Evolutionary conservation across 2,888 invertebrate genomes (phyloP), one percentile per base, ranked within the genome.

Genomic region (Hydriomena furcata): DNA sequence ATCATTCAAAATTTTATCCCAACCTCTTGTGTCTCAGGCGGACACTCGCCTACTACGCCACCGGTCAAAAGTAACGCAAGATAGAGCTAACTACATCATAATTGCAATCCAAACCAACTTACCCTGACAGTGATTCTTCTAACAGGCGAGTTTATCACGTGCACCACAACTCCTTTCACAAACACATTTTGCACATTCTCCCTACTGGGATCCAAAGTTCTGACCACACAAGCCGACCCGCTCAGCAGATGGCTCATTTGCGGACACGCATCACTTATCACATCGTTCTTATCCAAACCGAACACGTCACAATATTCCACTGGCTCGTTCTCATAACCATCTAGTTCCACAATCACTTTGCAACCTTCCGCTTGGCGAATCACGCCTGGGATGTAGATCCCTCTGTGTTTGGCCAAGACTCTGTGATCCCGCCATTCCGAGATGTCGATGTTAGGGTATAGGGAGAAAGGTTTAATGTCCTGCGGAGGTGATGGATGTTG

Each of bases 391-490:
- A 96, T 93, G 84, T 96, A 97, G 67, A 94, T 92, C 53, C 94
- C 94, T 60, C 95, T 94, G 73, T 94, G 94, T 78, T 96, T 96
- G 30, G 98, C 98, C 66, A 99, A 91, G 52, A 98, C 97, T 66
- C 98, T 92, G 79, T 98, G 97, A 73, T 97, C 96, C 65, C 94
- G 94, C 98, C 98, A 99, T 85, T 98, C 98, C 70, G 94, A 95
- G 65, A 98, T 92, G 89, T 98, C 97, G 60, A 98, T 93, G 66
- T 91, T 90, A 7, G 93, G 93, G 72, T 93, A 93, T 59, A 82
- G 71, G 20, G 70, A 64, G 61, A 76, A 85, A 1, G 75, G 65
- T 55, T 92, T 93, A 27, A 92, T 82, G 25, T 93, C 93, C 10
- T 86, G 78, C 27, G 92, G 91, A 51, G 93, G 93, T 1, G 93